Evolutionary conservation across 2,888 invertebrate genomes (phyloP), one percentile per base, ranked within the genome.

Genomic region (Rhorus exstirpatorius): DNA sequence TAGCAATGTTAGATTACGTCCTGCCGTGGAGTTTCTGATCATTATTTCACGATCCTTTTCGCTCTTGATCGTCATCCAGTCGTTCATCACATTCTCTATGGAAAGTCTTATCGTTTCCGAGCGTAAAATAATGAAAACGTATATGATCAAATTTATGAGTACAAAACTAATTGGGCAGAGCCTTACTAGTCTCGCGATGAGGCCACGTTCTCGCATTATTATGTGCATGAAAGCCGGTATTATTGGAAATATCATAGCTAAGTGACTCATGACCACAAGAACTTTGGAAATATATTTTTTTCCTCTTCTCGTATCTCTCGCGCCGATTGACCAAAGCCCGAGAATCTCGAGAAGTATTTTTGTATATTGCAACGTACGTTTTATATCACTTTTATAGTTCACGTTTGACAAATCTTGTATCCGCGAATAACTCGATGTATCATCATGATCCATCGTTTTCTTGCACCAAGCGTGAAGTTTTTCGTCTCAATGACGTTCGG

Each of bases 21-120:
- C 81, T 3, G 63, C 17, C 1, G 58, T 72, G 10, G 58, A 53
- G 49, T 83, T 83, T 41, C 53, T 61, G 7, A 46, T 44, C 83
- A 85, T 82, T 12, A 84, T 60, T n/a, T 81, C 60, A 0, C 81
- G 85, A n/a, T 88, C 85, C 0, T 44, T n/a, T 0, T 10, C 26
- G 14, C 19, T 55, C 10, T 35, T 14, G 0, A 84, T 81, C 0
- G 6, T 65, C 3, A 31, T 21, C 88, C 89, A 88, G 41, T 89
- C 88, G 0, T 1, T 60, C 31, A 80, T 24, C 0, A 89, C 58
- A 35, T 83, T 81, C 0, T 80, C 26, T 1, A 87, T 35, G 49
- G 87, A 88, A 10, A 21, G 10, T 38, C 49, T 65, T n/a, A 84
- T 80, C 6, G 44, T 51, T 31, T 65, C 14, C 6, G 51, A 44